These are phyloP conservation scores for Heterodera schachtii DNA, from an alignment of 1,140 invertebrate species.

Conservation along the genomic window DNA sequence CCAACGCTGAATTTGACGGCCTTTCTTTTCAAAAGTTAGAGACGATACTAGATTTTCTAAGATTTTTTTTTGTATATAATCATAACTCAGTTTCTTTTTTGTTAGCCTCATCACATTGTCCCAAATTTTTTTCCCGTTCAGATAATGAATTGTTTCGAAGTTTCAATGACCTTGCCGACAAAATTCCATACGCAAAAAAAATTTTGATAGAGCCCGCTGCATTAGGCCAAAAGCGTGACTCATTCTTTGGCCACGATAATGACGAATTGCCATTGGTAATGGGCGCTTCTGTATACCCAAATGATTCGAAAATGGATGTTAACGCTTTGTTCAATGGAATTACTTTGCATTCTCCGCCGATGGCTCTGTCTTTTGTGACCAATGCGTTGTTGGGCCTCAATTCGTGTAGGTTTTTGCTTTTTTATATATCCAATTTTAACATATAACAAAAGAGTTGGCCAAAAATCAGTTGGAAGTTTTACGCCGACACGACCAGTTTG, in stretches of 20 bases:
- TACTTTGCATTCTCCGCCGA: conserved; percentile 43
- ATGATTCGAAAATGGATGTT: conserved; percentile 21
- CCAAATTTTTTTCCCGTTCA: neutral
- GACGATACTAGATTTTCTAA: too few relatives aligned
- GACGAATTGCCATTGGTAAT: conserved; percentile 38
- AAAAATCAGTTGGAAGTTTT: too few relatives aligned
- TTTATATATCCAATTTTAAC: too few relatives aligned
- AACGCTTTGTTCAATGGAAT: conserved; percentile 49
- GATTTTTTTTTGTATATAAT: too few relatives aligned
- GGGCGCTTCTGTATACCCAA: conserved; percentile 35
- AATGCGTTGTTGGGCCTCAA: conserved; percentile 41
- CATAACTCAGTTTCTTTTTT: too few relatives aligned
- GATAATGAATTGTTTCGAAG: neutral
- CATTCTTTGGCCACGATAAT: neutral
- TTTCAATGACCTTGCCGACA: neutral
- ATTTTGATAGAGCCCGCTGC: neutral
- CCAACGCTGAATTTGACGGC: too few relatives aligned
- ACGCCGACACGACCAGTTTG: too few relatives aligned
- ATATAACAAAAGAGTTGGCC: too few relatives aligned
- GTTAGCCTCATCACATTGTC: too few relatives aligned
- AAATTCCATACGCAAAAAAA: neutral
- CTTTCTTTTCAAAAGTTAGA: too few relatives aligned
- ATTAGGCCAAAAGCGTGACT: conserved; percentile 1
- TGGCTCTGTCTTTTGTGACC: conserved; percentile 44
- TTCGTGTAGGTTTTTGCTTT: conserved; percentile 20